Base-by-base conservation (phyloP, 2,113 vertebrate species). In the Tapirus terrestris region DNA sequence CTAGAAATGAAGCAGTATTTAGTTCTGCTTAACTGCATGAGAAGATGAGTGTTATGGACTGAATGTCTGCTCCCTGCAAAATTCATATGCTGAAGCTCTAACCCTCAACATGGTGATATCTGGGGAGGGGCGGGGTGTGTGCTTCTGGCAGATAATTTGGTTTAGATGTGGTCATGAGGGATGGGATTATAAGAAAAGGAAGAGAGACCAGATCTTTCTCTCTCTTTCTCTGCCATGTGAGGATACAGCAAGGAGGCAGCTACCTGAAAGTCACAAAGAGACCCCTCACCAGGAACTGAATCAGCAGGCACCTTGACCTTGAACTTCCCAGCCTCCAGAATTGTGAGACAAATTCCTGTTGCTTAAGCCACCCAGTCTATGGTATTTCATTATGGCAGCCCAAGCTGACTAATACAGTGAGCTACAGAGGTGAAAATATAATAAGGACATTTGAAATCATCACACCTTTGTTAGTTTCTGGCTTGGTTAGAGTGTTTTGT, bases 391-490 rank as follows among this genome's bases (percentile, higher is more conserved):
- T 96, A 27, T 29, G 39, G 39, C 14, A 86, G 29, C 12, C 33
- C 1, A 13, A 65, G 31, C 13, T 60, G 53, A 85, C 65, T 23
- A 56, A 51, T n/a, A 21, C 9, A 77, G 61, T 67, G 29, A 91
- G 56, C 76, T 92, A 63, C 12, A 75, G 48, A 95, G 83, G 23
- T 93, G 76, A 82, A 87, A 97, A 95, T 76, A 53, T 18, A 36
- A n/a, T 68, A 87, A 96, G 70, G 89, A 82, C 20, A 67, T 93
- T 94, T 93, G 33, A 96, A 96, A 94, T 92, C 18, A 43, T 6
- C 20, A 58, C 36, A 91, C 8, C 18, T 93, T 68, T 72, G 13
- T 80, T 89, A 83, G 8, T 85, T 86, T 16, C 48, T 91, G 67
- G 23, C 31, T 93, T 94, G 36, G 31, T 25, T 73, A 75, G 18